Conservation (phyloP, 2,797 vertebrate genomes). For the Diplodus puntazzo region DNA sequence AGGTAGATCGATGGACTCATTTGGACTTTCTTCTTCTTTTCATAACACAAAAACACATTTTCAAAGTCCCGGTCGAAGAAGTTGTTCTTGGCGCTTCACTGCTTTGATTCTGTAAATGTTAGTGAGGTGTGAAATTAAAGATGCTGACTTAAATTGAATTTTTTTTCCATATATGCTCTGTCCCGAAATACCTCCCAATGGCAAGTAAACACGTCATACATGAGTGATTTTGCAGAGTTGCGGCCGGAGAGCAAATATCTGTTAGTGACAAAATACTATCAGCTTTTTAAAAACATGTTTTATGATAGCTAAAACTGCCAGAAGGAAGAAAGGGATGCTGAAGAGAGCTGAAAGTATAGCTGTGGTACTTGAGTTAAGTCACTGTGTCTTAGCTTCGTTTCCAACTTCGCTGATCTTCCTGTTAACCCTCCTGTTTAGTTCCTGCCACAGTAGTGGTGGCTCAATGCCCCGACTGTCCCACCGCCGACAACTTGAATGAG, state of each 20-base stretch:
- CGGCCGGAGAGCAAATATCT: not conserved
- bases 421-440: slow-evolving; percentile 57
- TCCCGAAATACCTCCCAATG: not conserved
- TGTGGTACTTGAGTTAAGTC: not conserved
- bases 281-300: not conserved
- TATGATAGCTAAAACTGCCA: not conserved
- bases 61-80: too few relatives aligned
- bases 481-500: slow-evolving; percentile 61
- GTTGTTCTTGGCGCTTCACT: not conserved
- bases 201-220: not conserved
- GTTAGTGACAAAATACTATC: not conserved
- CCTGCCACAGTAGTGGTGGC: slow-evolving; percentile 59
- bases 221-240: not conserved
- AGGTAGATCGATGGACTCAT: slow-evolving; percentile 57
- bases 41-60: slow-evolving; percentile 1
- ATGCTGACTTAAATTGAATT: not conserved
- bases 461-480: slow-evolving; percentile 78
- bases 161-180: not conserved
- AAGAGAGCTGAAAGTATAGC: not conserved
- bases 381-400: too few relatives aligned
- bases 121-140: slow-evolving; percentile 22
- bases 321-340: not conserved
- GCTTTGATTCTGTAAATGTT: not conserved
- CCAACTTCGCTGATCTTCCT: slow-evolving; percentile 5
- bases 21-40: not conserved